Percentiles rank a stretch among this genome's conserved stretches.
Conservation (phyloP, 2,888 invertebrate genomes). For the Malthinus flaveolus region DNA sequence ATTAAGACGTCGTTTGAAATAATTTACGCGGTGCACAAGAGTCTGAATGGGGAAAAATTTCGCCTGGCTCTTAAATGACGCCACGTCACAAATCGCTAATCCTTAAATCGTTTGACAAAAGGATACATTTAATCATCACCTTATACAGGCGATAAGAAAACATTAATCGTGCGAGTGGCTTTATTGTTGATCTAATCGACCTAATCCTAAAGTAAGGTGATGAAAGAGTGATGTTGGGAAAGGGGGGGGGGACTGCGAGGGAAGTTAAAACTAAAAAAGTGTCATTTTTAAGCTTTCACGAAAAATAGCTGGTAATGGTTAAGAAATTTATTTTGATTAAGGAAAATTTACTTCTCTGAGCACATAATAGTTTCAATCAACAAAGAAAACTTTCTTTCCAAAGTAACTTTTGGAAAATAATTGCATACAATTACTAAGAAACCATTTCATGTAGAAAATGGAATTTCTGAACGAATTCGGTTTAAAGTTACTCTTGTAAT, state of each 20-base stretch:
- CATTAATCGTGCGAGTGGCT: slow-evolving; percentile 22
- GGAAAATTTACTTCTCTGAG: too few species aligned
- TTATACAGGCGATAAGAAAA: slow-evolving; percentile 14
- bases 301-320: too few species aligned
- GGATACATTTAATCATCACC: slow-evolving; percentile 15
- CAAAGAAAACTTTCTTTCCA: too few species aligned
- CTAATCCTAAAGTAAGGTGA: slow-evolving; percentile 12
- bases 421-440: slow-evolving; percentile 6
- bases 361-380: too few species aligned
- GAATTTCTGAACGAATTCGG: slow-evolving; percentile 3
- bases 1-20: too few species aligned
- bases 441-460: slow-evolving; percentile 4
- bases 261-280: not conserved
- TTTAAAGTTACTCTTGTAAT: slow-evolving; percentile 5
- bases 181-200: slow-evolving; percentile 22
- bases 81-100: slow-evolving; percentile 6
- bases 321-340: too few species aligned
- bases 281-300: too few species aligned
- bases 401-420: not conserved
- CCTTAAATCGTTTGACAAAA: slow-evolving; percentile 2
- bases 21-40: too few species aligned
- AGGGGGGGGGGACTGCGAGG: slow-evolving; percentile 2
- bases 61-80: too few species aligned
- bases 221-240: too few species aligned
- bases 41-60: too few species aligned